These are phyloP conservation scores for Bovichtus variegatus DNA, from an alignment of 2,797 vertebrate genomes.

Conservation along the genomic window DNA sequence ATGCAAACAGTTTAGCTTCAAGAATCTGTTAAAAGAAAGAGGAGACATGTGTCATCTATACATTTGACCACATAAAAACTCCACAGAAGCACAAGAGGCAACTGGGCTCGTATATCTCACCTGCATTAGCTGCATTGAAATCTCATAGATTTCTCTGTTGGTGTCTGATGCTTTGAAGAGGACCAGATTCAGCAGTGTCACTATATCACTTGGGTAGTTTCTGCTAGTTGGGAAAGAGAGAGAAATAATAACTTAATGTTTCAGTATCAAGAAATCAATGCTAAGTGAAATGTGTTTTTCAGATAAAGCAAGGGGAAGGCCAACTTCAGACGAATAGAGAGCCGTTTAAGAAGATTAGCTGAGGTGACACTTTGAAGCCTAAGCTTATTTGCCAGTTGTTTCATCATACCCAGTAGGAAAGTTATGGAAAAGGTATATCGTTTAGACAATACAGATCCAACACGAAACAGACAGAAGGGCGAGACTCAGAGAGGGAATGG, in stretches of 20 bases:
- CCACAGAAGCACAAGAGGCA: background rate
- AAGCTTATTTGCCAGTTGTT: slow-evolving; percentile 25
- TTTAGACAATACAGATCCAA: too few relatives aligned
- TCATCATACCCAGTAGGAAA: slow-evolving; percentile 25
- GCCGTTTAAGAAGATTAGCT: slow-evolving; percentile 48
- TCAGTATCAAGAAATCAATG: background rate
- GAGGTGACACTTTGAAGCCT: slow-evolving; percentile 13
- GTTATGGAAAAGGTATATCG: too few relatives aligned
- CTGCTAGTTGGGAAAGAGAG: slow-evolving; percentile 73
- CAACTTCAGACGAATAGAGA: slow-evolving; percentile 17
- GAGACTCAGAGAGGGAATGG: too few relatives aligned
- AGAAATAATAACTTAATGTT: slow-evolving; percentile 3
- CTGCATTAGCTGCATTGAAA: slow-evolving; percentile 99
- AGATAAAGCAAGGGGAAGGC: slow-evolving; percentile 11
- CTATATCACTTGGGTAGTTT: slow-evolving; percentile 96
- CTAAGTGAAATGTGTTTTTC: slow-evolving; percentile 2
- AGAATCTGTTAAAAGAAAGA: slow-evolving; percentile 87
- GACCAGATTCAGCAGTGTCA: slow-evolving; percentile 95
- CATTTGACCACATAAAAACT: background rate
- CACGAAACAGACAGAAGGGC: too few relatives aligned
- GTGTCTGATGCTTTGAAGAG: slow-evolving; percentile 97
- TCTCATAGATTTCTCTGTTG: slow-evolving; percentile 97
- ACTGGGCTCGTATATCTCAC: slow-evolving; percentile 69
- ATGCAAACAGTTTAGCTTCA: slow-evolving; percentile 93
- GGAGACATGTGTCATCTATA: background rate